These are phyloP conservation scores for Xanthia togata DNA, from an alignment of 2,888 invertebrate species.

Conservation along the genomic window DNA sequence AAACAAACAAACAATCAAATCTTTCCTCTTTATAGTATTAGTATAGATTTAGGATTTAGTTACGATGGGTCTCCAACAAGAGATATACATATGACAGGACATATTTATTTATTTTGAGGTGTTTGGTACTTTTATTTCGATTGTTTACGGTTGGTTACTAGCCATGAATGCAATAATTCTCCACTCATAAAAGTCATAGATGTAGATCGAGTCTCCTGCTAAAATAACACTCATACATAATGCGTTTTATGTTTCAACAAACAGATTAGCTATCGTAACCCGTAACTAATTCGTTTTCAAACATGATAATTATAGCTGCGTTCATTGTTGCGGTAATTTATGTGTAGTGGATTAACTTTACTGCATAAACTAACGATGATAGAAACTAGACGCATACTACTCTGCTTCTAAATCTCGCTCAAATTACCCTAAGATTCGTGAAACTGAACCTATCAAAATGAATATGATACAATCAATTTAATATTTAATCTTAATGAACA, in stretches of 20 bases:
- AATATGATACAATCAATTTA: background rate
- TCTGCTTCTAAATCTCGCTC: background rate
- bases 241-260: conserved; percentile 16
- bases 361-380: background rate
- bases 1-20: too few relatives aligned
- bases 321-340: conserved; percentile 6
- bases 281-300: conserved; percentile 9
- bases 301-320: conserved; percentile 19
- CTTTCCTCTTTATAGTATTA: too few relatives aligned
- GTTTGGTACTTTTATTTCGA: background rate
- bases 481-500: too few relatives aligned
- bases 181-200: background rate
- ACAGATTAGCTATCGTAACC: conserved; percentile 32
- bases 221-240: background rate
- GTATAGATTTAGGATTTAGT: too few relatives aligned
- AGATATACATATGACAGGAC: background rate
- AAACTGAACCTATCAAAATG: background rate
- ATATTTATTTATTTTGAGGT: background rate
- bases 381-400: background rate
- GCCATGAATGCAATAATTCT: background rate
- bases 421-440: background rate
- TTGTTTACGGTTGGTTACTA: background rate
- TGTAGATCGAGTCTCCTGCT: background rate
- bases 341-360: background rate
- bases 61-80: background rate